Evolutionary conservation across 2,113 vertebrate species (phyloP).

Genomic region (Bagarius yarrelli): DNA sequence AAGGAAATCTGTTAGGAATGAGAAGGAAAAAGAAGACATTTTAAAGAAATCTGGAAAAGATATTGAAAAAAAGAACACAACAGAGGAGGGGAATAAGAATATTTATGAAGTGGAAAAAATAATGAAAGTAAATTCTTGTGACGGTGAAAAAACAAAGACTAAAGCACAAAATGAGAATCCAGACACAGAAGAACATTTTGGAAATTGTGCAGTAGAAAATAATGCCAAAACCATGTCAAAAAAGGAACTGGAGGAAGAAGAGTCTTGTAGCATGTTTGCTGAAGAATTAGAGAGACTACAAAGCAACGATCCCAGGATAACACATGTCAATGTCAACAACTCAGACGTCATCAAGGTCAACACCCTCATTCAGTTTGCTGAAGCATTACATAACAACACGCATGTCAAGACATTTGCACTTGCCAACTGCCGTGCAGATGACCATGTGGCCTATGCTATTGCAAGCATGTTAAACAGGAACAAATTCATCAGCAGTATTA

Average conservation of each 20-base stretch:
- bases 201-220: conserved; percentile 61
- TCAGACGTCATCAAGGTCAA: conserved; percentile 91
- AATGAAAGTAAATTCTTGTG: conserved; percentile 8
- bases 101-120: neutral
- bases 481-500: conserved; percentile 86
- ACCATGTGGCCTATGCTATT: conserved; percentile 92
- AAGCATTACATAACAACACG: conserved; percentile 86
- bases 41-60: conserved; percentile 52
- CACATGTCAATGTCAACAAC: conserved; percentile 93
- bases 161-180: conserved; percentile 50
- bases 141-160: conserved; percentile 58
- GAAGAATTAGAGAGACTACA: conserved; percentile 86
- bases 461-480: conserved; percentile 86
- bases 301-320: conserved; percentile 78
- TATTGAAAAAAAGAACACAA: conserved; percentile 54
- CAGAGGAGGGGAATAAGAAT: conserved; percentile 56
- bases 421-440: conserved; percentile 91
- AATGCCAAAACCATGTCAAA: conserved; percentile 58
- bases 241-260: conserved; percentile 70
- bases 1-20: conserved; percentile 4
- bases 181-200: conserved; percentile 37
- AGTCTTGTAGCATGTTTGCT: conserved; percentile 87
- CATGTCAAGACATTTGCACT: conserved; percentile 82
- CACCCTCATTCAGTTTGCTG: conserved; percentile 88
- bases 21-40: conserved; percentile 42